A percentile compares a stretch with the other conserved stretches of the same genome.
These are phyloP conservation scores for Nixonia krombeini DNA, from an alignment of 1,140 invertebrate genomes.

Conservation along the genomic window DNA sequence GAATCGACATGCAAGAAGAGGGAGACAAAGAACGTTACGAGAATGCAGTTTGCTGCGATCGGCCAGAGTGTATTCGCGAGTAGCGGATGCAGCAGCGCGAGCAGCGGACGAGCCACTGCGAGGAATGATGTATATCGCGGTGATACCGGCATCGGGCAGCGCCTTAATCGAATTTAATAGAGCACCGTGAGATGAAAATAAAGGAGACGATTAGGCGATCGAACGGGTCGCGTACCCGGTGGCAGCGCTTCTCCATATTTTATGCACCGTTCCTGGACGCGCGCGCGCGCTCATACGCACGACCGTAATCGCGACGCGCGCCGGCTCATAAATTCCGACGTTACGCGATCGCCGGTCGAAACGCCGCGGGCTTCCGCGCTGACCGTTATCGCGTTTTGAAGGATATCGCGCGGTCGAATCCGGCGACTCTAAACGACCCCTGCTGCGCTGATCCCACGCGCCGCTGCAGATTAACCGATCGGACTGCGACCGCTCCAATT, in stretches of 20 bases:
- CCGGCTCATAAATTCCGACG: slow-evolving; percentile 39
- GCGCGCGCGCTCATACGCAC: slow-evolving; percentile 9
- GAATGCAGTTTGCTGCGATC: too few relatives aligned
- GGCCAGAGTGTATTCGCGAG: too few relatives aligned
- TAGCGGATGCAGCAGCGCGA: too few relatives aligned
- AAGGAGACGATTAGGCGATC: slow-evolving; percentile 25
- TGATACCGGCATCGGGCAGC: not conserved
- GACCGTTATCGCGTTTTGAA: slow-evolving; percentile 41
- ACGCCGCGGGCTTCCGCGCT: slow-evolving; percentile 16
- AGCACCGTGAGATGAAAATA: too few relatives aligned
- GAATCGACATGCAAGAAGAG: too few relatives aligned
- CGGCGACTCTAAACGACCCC: slow-evolving; percentile 9
- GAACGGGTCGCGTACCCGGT: slow-evolving; percentile 34
- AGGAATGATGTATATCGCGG: not conserved
- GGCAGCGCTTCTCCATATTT: slow-evolving; percentile 18
- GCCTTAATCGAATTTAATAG: slow-evolving; percentile 44
- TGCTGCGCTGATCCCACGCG: too few relatives aligned
- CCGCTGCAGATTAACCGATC: not conserved
- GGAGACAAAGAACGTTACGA: too few relatives aligned
- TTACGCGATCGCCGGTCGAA: slow-evolving; percentile 31
- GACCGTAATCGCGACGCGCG: slow-evolving; percentile 29
- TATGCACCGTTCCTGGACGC: slow-evolving; percentile 21
- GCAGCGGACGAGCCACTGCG: too few relatives aligned
- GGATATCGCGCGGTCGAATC: slow-evolving; percentile 36
- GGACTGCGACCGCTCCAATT: not conserved